A percentile compares a stretch with the other conserved stretches of the same genome.
These are phyloP conservation scores for Aphelocoma californica DNA, from an alignment of 2,797 vertebrate species.

Conservation along the genomic window DNA sequence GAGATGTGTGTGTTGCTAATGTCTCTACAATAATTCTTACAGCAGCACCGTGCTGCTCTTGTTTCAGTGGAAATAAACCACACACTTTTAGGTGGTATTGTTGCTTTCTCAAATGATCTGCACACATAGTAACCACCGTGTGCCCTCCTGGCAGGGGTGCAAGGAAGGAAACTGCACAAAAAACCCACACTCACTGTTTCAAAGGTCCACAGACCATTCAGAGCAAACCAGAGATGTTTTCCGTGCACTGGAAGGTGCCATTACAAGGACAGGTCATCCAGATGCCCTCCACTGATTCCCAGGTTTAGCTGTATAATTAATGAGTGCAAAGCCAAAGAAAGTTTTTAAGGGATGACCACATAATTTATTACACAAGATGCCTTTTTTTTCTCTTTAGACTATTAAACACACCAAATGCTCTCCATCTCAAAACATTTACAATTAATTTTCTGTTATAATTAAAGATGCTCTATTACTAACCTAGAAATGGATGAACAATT, in stretches of 20 bases:
- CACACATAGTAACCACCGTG: fast-evolving
- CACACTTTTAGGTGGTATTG: neutral
- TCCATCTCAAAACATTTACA: neutral
- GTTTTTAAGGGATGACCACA: neutral
- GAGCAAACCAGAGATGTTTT: neutral
- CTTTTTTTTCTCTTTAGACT: neutral
- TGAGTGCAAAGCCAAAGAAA: neutral
- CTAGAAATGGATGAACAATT: neutral
- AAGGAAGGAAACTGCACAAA: neutral
- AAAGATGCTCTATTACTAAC: neutral
- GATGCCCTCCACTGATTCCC: neutral
- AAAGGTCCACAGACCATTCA: neutral
- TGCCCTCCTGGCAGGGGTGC: neutral
- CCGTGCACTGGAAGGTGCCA: neutral
- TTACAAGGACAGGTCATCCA: neutral
- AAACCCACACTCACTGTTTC: neutral
- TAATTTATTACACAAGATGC: neutral
- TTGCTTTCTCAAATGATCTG: neutral
- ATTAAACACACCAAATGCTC: neutral
- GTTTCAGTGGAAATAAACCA: neutral
- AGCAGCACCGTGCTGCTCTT: neutral
- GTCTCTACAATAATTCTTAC: neutral
- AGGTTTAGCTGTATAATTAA: neutral
- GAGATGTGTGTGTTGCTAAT: fast-evolving
- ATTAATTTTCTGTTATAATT: neutral